These are phyloP conservation scores for Cyclophora albipunctata DNA, from an alignment of 2,888 invertebrate genomes.

Conservation along the genomic window DNA sequence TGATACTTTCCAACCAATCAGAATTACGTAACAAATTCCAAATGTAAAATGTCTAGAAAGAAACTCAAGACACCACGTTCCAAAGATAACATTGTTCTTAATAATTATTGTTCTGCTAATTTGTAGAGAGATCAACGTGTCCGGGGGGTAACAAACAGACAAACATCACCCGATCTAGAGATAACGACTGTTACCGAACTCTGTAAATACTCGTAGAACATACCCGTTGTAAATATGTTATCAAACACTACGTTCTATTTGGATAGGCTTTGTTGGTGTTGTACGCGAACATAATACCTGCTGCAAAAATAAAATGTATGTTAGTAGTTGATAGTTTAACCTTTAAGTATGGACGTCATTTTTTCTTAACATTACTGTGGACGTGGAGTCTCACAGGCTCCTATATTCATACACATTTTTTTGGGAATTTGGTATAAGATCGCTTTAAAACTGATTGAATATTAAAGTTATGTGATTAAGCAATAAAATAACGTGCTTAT, in stretches of 20 bases:
- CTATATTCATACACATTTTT: too few relatives aligned
- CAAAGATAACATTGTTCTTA: neutral
- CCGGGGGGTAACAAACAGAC: conserved; percentile 16
- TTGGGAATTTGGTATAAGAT: too few relatives aligned
- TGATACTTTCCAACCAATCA: too few relatives aligned
- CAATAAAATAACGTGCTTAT: too few relatives aligned
- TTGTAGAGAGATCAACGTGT: conserved; percentile 14
- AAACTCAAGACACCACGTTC: neutral
- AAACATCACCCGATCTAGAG: conserved; percentile 1
- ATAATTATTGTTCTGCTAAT: conserved; percentile 8
- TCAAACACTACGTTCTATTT: neutral
- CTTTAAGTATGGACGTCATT: too few relatives aligned
- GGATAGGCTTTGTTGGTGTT: neutral
- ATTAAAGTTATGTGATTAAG: too few relatives aligned
- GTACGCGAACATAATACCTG: neutral
- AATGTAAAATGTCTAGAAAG: too few relatives aligned
- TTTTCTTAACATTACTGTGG: too few relatives aligned
- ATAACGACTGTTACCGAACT: conserved; percentile 8
- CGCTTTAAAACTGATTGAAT: too few relatives aligned
- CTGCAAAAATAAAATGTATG: neutral
- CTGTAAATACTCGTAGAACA: neutral
- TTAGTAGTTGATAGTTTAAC: too few relatives aligned
- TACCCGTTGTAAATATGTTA: neutral
- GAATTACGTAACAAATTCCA: too few relatives aligned
- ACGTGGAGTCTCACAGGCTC: too few relatives aligned